Evolutionary conservation across 2,888 invertebrate species (phyloP), one percentile per base, ranked within the genome.

Genomic region (Seira musarum): DNA sequence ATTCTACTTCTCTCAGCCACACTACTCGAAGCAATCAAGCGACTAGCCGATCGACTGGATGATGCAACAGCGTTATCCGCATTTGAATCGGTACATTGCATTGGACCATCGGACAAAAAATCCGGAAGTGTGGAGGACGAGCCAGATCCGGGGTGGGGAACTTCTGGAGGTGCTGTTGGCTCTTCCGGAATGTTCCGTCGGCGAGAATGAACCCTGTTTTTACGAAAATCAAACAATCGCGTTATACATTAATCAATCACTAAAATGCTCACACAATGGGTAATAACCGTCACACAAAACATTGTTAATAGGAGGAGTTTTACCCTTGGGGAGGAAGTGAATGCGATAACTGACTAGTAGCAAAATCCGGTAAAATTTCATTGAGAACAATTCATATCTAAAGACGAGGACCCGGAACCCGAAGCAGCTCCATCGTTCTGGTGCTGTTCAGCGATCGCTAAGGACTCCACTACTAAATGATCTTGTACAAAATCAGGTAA

Each of bases 401-500:
- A 17, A 0, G 83, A 67, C 2, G 76, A 63, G 15, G 65, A 69
- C 49, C 66, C 61, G 25, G 77, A 63, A 35, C 63, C 64, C n/a
- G 70, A 65, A 17, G 71, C 40, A 17, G 61, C 65, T 21, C 72
- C 60, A 21, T 71, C 72, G 74, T 82, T 69, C 68, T 66, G 76
- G 22, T 76, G 70, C 57, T 66, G 72, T 13, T 57, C 72, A 1
- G 35, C 68, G 65, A 61, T 69, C 1, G 76, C 78, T 64, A 81
- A 61, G 17, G 83, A 73, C 88, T 94, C 94, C 53, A 95, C 93
- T 85, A 95, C 91, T 89, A 95, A 91, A 89, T 96, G 96, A 89
- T 96, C 96, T 88, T 96, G 96, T 70, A 96, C 96, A 89, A 96
- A 96, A 88, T 96, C 96, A 0, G 96, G 96, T 85, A 95, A 88